Conservation (phyloP, 2,797 vertebrate genomes). For the Crenichthys baileyi region DNA sequence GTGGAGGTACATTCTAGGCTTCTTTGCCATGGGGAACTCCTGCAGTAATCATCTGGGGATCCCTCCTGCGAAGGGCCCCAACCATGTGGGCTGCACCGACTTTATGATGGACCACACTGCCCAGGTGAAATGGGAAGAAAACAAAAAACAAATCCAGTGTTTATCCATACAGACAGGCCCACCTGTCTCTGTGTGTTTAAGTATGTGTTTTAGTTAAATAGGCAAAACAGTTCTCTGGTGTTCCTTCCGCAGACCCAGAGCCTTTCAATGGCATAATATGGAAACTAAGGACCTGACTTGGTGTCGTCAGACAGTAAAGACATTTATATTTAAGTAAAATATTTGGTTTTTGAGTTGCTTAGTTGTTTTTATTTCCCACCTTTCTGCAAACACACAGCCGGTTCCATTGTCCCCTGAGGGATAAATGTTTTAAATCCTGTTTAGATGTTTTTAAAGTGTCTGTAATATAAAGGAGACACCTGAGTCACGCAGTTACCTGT, state of each 20-base stretch:
- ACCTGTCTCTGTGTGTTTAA: not conserved
- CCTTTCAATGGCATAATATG: not conserved
- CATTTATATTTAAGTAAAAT: too few relatives aligned
- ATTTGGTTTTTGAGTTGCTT: not conserved
- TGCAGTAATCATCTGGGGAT: conserved; percentile 80
- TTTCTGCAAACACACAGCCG: not conserved
- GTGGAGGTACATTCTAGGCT: conserved; percentile 28
- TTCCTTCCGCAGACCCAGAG: not conserved
- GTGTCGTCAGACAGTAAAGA: not conserved
- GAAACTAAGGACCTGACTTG: not conserved
- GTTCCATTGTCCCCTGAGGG: not conserved
- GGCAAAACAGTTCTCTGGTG: not conserved
- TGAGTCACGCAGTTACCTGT: not conserved
- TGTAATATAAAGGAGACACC: not conserved
- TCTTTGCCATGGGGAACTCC: conserved; percentile 77
- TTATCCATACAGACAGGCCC: not conserved
- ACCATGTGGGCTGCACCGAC: conserved; percentile 90
- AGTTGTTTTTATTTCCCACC: not conserved
- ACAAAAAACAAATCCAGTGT: not conserved
- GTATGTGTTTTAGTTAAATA: not conserved
- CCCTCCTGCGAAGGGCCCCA: conserved; percentile 87
- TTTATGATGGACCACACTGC: conserved; percentile 88
- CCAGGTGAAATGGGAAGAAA: conserved; percentile 69
- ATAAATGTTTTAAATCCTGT: not conserved
- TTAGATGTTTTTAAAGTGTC: too few relatives aligned